These are phyloP conservation scores for Catalaphyllia jardinei DNA, from an alignment of 64 coral and sea anemone genomes.

Conservation along the genomic window DNA sequence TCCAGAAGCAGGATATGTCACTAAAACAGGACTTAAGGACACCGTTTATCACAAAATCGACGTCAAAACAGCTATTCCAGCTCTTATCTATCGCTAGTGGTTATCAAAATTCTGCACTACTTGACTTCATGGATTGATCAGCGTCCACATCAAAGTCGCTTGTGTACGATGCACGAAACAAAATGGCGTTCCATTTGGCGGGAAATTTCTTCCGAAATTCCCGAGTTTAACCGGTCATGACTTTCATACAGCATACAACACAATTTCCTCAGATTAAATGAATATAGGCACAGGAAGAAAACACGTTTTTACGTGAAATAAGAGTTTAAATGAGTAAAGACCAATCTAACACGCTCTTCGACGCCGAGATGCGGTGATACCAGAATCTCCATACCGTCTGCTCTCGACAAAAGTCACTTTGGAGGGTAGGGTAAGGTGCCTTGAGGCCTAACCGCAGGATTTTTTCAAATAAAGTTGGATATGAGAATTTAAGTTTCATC, in stretches of 20 bases:
- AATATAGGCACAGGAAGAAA: neutral
- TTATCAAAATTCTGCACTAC: neutral
- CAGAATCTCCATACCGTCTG: neutral
- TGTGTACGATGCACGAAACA: neutral
- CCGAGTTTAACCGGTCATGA: neutral
- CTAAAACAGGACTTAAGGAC: conserved; percentile 22
- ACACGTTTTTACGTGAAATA: neutral
- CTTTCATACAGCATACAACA: neutral
- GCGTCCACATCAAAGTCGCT: neutral
- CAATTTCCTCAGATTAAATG: neutral
- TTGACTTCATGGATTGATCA: neutral
- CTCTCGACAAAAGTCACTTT: neutral
- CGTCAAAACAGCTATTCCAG: neutral
- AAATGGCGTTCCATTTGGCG: conserved; percentile 50
- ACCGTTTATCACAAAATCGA: neutral
- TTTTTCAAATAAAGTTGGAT: neutral
- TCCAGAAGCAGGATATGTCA: neutral
- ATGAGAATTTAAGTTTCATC: neutral
- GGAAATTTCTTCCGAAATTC: neutral
- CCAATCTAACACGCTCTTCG: neutral
- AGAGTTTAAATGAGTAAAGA: neutral
- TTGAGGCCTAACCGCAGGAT: neutral
- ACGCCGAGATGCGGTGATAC: neutral
- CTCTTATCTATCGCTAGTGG: conserved; percentile 21
- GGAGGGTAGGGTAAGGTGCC: conserved; percentile 7